Percentiles rank a stretch among this genome's conserved stretches.
These are phyloP conservation scores for Tetropium fuscum DNA, from an alignment of 2,888 invertebrate genomes.

Conservation along the genomic window DNA sequence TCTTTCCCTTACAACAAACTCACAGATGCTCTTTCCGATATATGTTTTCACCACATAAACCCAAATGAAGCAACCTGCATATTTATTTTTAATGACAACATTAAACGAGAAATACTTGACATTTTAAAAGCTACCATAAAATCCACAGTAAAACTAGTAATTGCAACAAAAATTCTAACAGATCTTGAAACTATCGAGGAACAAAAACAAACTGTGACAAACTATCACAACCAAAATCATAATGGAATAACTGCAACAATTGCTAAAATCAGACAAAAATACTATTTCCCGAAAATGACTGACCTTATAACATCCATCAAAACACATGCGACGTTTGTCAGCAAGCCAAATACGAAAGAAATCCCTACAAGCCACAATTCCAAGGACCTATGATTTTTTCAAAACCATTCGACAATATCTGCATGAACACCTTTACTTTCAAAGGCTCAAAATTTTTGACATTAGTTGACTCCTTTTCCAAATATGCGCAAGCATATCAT, in stretches of 20 bases:
- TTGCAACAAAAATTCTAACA: no score
- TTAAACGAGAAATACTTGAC: no score
- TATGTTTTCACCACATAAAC: no score
- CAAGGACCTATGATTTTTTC: background rate
- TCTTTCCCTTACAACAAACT: no score
- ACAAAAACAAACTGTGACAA: background rate
- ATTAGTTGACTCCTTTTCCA: background rate
- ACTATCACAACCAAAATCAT: background rate
- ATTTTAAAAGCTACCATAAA: no score
- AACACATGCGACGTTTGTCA: background rate
- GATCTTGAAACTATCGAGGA: background rate
- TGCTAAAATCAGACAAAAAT: background rate
- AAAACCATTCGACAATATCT: background rate
- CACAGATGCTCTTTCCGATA: no score
- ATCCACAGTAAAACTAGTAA: no score
- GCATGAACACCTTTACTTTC: background rate
- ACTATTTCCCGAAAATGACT: background rate
- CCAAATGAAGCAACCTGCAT: no score
- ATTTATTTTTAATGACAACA: no score
- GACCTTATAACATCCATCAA: background rate
- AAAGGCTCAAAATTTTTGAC: background rate
- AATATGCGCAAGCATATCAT: background rate
- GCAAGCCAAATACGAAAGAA: background rate
- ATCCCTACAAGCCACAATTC: background rate
- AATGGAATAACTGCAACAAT: slow-evolving; percentile 5